These are phyloP conservation scores for Hozukius guyotensis DNA, from an alignment of 2,797 vertebrate species.

Conservation along the genomic window DNA sequence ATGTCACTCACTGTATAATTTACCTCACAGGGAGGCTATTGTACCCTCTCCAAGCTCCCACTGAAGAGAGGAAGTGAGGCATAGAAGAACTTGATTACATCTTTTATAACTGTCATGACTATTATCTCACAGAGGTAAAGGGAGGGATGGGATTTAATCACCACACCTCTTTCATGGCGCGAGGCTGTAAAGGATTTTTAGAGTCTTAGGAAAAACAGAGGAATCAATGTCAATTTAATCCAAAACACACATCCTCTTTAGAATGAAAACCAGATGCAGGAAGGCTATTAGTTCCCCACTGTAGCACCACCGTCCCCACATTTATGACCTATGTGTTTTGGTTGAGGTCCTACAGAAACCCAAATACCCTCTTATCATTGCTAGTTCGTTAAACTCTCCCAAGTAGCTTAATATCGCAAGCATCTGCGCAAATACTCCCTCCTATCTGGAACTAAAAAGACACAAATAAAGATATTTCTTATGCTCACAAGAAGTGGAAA, in stretches of 20 bases:
- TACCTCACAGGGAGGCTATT: slow-evolving; percentile 60
- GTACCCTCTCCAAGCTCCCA: slow-evolving; percentile 39
- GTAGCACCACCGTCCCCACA: slow-evolving; percentile 71
- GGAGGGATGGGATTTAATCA: slow-evolving; percentile 59
- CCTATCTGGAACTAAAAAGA: slow-evolving; percentile 18
- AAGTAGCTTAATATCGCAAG: slow-evolving; percentile 66
- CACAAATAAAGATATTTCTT: slow-evolving; percentile 42
- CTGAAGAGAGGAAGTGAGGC: slow-evolving; percentile 44
- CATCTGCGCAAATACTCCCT: slow-evolving; percentile 66
- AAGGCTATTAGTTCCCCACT: slow-evolving; percentile 73
- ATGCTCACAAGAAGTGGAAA: slow-evolving; percentile 38
- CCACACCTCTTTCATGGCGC: slow-evolving; percentile 48
- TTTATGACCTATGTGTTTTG: slow-evolving; percentile 79
- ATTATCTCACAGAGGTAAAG: slow-evolving; percentile 56
- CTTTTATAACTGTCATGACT: slow-evolving; percentile 63
- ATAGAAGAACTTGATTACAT: slow-evolving; percentile 61
- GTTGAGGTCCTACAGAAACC: slow-evolving; percentile 74
- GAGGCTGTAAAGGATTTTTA: slow-evolving; percentile 60
- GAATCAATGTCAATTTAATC: slow-evolving; percentile 79
- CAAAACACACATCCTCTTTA: slow-evolving; percentile 81
- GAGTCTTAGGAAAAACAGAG: slow-evolving; percentile 74
- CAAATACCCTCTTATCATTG: slow-evolving; percentile 67
- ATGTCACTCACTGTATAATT: slow-evolving; percentile 76
- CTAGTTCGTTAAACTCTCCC: slow-evolving; percentile 54
- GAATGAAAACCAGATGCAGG: slow-evolving; percentile 82